phyloP scores from a whole-genome alignment of 2,888 invertebrate genomes.

The Gymnocheta viridis region DNA sequence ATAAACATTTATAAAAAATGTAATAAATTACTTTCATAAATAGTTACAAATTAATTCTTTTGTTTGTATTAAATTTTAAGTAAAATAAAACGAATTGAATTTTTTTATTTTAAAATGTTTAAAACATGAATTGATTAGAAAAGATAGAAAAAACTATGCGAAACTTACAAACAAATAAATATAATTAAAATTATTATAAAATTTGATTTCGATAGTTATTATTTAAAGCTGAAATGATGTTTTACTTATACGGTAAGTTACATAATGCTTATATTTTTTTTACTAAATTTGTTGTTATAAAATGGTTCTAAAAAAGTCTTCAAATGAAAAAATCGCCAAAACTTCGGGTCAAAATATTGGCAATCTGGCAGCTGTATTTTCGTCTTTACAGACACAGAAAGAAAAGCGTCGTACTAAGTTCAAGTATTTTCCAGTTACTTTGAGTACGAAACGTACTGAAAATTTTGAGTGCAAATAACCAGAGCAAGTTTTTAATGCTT shows the following conservation, averaged over 20 bases:
- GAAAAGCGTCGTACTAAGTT: no score
- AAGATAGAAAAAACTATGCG: constrained; percentile 19
- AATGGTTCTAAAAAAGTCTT: no score
- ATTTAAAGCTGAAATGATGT: neutral
- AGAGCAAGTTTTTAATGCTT: no score
- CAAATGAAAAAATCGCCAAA: no score
- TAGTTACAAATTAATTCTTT: constrained; percentile 40
- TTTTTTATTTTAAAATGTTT: constrained; percentile 40
- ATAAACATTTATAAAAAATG: neutral
- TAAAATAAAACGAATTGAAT: constrained; percentile 21
- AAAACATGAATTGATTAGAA: constrained; percentile 30
- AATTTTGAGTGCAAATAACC: no score
- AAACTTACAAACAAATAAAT: constrained; percentile 59
- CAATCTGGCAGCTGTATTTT: no score
- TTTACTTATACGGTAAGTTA: neutral
- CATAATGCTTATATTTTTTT: neutral
- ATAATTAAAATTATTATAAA: constrained; percentile 63
- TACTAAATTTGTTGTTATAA: no score
- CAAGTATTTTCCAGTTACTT: no score
- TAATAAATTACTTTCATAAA: constrained; percentile 37
- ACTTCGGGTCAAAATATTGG: no score
- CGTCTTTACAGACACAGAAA: no score
- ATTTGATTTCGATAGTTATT: neutral
- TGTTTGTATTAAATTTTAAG: constrained; percentile 61
- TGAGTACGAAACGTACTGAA: no score